Base-by-base conservation (phyloP, 2,113 vertebrate species). In the Empidonax alnorum region DNA sequence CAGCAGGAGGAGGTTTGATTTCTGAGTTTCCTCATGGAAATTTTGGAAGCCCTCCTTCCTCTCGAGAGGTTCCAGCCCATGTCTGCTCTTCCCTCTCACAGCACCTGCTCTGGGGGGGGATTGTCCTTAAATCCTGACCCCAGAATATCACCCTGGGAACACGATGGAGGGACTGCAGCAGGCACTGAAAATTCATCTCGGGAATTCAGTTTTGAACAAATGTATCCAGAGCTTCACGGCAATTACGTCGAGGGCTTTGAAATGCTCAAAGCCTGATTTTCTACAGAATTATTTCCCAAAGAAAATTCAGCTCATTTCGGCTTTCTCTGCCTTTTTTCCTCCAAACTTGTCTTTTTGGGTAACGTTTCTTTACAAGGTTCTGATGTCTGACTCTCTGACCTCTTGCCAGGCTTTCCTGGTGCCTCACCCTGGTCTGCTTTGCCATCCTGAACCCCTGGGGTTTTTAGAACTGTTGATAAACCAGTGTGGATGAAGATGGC, bases 101-200 rank as follows among this genome's bases (percentile, higher is more conserved):
- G n/a, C n/a, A 1, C 49, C 47, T 74, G 59, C 61, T 44, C 9
- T 37, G 76, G 63, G 68, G 14, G 35, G 56, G 66, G 74, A 5
- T n/a, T 83, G 27, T 12, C 61, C 42, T 47, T 6, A 23, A 22
- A 22, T 49, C 67, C 71, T 28, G 71, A 14, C 28, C 28, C 28
- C 68, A 21, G 33, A 13, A 25, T 8, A 7, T 37, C 24, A 4
- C 19, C 31, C n/a, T 74, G 59, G 28, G 69, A 90, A 5, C 0
- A 1, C 1, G 2, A 3, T 4, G 7, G 22, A 59, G 47, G 0
- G 3, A 28, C 66, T 53, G 78, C 21, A 66, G 7, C 22, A 37
- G 53, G 46, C 20, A 12, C 59, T 85, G 81, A 39, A 67, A 42
- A 73, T 4, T 23, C 55, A 10, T 19, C 69, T 44, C 33, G 66